Base-by-base conservation (phyloP, 2,888 invertebrate genomes). In the Catocala nupta region DNA sequence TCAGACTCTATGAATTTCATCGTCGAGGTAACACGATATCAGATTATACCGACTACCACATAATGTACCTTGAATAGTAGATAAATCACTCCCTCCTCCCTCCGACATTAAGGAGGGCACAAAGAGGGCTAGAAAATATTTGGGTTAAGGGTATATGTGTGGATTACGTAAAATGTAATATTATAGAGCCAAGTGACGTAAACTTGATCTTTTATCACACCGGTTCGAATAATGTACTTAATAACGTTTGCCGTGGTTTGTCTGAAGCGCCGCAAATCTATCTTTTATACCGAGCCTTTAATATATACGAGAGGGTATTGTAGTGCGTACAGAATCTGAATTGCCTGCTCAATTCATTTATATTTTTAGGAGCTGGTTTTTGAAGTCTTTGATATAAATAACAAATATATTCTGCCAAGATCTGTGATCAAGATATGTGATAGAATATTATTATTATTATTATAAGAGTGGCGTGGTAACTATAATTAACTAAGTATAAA, bases 11-110 rank as follows among this genome's bases (percentile, higher is more conserved):
- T 76, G 76, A 74, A 79, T 79, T 74, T 65, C 63, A 74, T 74
- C 70, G 64, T 63, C 44, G 45, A 73, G 60, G 62, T 70, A 68
- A 79, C 72, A 70, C 58, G 68, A 65, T 80, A 86, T 85, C 85
- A 83, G 85, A 85, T 84, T 80, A 84, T 81, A 78, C 75, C 71
- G 78, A 81, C 78, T 80, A 82, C 79, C 79, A 79, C 77, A 80
- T 84, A 82, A 83, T 83, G 73, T 82, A 84, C 82, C 81, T 80
- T 82, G 83, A 83, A 84, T 82, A 81, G 83, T 85, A 82, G 76
- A 88, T 88, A 88, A 87, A 88, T 88, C 87, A 87, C 80, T 60
- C 62, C 59, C 63, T 58, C 73, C 77, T 62, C 81, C 72, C 68
- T 68, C 73, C 74, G 71, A 80, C 85, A 82, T 82, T 83, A 82